Evolutionary conservation across 2,797 vertebrate genomes (phyloP).

Genomic region (Todus mexicanus): DNA sequence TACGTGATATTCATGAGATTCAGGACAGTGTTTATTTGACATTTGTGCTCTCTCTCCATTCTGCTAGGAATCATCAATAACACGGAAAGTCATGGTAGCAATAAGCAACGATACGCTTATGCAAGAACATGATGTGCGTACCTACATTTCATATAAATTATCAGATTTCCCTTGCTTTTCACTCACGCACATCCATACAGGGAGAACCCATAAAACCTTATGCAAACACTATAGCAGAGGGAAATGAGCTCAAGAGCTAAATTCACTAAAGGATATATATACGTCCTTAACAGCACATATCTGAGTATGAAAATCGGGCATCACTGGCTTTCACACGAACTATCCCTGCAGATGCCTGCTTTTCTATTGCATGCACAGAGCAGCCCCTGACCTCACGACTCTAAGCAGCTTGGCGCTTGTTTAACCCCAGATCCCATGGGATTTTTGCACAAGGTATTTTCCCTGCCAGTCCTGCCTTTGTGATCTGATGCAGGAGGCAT

Average conservation of each 20-base stretch:
- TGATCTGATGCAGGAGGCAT: not conserved
- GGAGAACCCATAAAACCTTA: not conserved
- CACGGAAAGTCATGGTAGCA: not conserved
- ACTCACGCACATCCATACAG: not conserved
- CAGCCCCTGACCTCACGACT: not conserved
- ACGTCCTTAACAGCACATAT: not conserved
- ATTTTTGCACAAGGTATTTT: not conserved
- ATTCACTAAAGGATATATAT: not conserved
- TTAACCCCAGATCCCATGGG: not conserved
- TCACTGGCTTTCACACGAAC: not conserved
- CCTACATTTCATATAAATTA: not conserved
- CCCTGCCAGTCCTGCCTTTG: not conserved
- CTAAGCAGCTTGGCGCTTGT: not conserved
- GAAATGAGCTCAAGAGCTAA: not conserved
- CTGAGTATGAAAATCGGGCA: not conserved
- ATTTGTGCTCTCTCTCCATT: not conserved
- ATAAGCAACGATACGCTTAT: not conserved
- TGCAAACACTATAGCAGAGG: not conserved
- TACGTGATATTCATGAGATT: not conserved
- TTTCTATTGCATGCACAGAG: not conserved
- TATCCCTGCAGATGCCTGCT: not conserved
- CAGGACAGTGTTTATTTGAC: not conserved
- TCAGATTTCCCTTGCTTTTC: not conserved
- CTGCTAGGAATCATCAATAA: not conserved
- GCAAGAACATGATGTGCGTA: not conserved